Conservation (phyloP, 2,888 invertebrate genomes). For the Phyllotreta striolata region DNA sequence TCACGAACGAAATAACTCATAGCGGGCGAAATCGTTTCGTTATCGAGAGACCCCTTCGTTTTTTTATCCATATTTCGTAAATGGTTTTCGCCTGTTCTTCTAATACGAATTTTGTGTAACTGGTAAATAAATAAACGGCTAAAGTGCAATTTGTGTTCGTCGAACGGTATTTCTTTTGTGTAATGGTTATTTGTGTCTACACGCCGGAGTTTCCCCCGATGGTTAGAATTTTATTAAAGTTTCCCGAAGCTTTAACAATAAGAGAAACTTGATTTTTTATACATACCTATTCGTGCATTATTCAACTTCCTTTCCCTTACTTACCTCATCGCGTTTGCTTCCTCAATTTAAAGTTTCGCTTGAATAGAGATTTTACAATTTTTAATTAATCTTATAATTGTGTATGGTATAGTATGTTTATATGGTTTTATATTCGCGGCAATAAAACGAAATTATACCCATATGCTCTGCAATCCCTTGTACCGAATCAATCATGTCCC, state of each 20-base stretch:
- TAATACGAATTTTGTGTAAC: slow-evolving; percentile 12
- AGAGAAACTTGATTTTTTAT: too few species aligned
- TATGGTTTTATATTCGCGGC: not conserved
- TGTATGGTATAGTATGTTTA: not conserved
- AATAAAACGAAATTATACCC: not conserved
- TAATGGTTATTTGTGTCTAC: too few species aligned
- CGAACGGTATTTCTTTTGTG: not conserved
- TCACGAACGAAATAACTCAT: slow-evolving; percentile 25
- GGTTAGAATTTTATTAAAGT: too few species aligned
- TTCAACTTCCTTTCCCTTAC: too few species aligned
- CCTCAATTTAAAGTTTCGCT: too few species aligned
- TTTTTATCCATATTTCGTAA: not conserved
- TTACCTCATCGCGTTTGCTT: too few species aligned
- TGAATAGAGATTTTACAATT: too few species aligned
- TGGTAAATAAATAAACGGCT: slow-evolving; percentile 15
- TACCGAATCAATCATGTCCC: slow-evolving; percentile 7
- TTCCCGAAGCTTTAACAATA: too few species aligned
- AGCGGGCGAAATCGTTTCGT: slow-evolving; percentile 1
- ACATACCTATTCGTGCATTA: too few species aligned
- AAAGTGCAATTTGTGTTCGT: slow-evolving; percentile 2
- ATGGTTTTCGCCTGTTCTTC: slow-evolving; percentile 14
- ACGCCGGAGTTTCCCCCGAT: too few species aligned
- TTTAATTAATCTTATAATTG: too few species aligned
- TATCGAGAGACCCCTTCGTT: not conserved
- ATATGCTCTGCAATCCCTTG: slow-evolving; percentile 4